Conservation (phyloP, 92 coral and sea anemone genomes). For the Umimayanthus chanpuru region DNA sequence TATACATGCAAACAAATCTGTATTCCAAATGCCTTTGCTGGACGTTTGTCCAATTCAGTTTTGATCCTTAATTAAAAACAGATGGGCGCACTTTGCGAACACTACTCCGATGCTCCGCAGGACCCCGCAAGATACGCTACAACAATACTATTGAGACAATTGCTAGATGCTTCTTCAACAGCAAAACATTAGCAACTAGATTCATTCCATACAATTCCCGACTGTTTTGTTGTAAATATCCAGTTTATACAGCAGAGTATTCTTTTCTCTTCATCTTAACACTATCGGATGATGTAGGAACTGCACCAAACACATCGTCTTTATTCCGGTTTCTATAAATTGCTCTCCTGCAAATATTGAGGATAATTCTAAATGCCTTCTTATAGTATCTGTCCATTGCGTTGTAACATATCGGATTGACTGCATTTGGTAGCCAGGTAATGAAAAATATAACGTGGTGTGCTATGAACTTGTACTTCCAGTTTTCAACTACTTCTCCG, state of each 20-base stretch:
- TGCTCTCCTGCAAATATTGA: neutral
- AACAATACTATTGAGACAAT: neutral
- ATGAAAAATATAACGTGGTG: conserved; percentile 46
- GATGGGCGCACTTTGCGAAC: neutral
- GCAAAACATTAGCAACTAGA: neutral
- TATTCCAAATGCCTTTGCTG: neutral
- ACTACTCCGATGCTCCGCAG: neutral
- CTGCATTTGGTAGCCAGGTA: conserved; percentile 70
- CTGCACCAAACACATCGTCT: neutral
- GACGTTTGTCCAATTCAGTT: neutral
- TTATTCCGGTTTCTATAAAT: neutral
- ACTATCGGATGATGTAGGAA: neutral
- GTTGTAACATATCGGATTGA: conserved; percentile 64
- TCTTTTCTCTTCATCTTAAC: neutral
- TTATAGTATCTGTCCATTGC: conserved; percentile 65
- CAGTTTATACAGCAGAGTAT: neutral
- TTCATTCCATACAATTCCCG: neutral
- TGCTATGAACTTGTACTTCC: conserved; percentile 50
- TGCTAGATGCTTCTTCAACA: neutral
- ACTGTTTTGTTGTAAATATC: neutral
- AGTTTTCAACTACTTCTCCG: conserved; percentile 35
- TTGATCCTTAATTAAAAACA: neutral
- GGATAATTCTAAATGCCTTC: conserved; percentile 39
- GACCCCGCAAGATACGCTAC: neutral
- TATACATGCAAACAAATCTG: neutral